Base-by-base conservation (phyloP, 2,888 invertebrate genomes). In the Sialis fuliginosa region DNA sequence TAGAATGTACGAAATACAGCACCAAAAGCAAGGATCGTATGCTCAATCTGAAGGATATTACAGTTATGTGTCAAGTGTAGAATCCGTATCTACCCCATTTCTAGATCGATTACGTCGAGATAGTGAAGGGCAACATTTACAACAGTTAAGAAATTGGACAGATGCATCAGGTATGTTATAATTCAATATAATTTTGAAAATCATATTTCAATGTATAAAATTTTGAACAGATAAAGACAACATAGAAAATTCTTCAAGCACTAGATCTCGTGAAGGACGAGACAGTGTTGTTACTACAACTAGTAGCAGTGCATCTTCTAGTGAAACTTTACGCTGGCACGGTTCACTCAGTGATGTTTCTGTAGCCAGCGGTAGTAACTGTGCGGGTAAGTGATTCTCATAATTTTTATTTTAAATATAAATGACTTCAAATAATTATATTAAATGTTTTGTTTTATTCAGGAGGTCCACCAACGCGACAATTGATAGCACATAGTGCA, bases 41-140 rank as follows among this genome's bases (percentile, higher is more conserved):
- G 83, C 83, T 45, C 82, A 83, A 58, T 81, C 81, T 46, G 83
- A 84, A 65, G 82, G 82, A 45, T 84, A 83, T 62, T 83, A 83
- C 61, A 81, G 82, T 61, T 84, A 84, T 62, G 82, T 84, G 31
- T 81, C 81, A 49, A 80, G 81, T 58, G 79, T 81, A 37, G 82
- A 83, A 61, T 81, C 81, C 6, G 68, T 67, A 13, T 77, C 77
- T 41, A 83, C 84, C 5, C 84, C 84, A 34, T 81, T 85, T 62
- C 64, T 84, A 54, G 84, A 85, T 62, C 73, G 82, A 68, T 71
- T 77, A 47, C 63, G 78, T 48, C 66, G 76, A 55, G 77, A 77
- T 57, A 75, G 74, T 58, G 76, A 77, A 53, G 70, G 72, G 6
- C 22, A 22, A 22, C 22, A 22, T 22, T 22, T 22, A 22, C 22